These are phyloP conservation scores for Leptinotarsa haldemani DNA, from an alignment of 2,888 invertebrate genomes.

Conservation along the genomic window DNA sequence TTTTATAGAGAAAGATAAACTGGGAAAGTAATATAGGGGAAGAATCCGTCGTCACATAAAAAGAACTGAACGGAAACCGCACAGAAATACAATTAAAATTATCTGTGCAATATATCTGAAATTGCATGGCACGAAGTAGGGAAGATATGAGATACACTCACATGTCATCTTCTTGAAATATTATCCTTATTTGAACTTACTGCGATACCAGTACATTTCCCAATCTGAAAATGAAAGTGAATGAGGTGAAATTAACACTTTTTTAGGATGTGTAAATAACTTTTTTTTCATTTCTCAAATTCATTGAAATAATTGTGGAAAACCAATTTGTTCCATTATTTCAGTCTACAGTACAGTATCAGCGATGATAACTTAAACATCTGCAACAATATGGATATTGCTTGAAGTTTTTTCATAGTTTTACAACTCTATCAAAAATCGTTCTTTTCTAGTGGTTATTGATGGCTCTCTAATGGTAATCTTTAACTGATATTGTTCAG, in stretches of 20 bases:
- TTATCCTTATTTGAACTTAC: conserved; percentile 24
- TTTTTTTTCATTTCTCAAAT: background rate
- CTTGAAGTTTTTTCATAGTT: too few species aligned
- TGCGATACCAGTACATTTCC: conserved; percentile 16
- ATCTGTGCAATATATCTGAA: conserved; percentile 37
- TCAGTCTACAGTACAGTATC: too few species aligned
- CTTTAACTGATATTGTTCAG: too few species aligned
- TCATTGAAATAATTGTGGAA: too few species aligned
- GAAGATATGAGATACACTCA: conserved; percentile 34
- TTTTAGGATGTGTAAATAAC: background rate
- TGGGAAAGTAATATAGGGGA: conserved; percentile 27
- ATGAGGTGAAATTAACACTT: conserved; percentile 6
- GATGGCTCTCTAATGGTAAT: too few species aligned
- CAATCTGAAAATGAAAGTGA: background rate
- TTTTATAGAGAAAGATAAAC: conserved; percentile 27
- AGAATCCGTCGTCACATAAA: conserved; percentile 35
- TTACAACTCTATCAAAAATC: too few species aligned
- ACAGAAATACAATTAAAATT: conserved; percentile 38
- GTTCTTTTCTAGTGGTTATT: too few species aligned
- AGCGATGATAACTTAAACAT: too few species aligned
- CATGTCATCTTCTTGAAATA: conserved; percentile 29
- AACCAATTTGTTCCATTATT: too few species aligned
- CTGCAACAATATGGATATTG: too few species aligned
- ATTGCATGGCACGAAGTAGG: conserved; percentile 30
- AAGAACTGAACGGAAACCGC: conserved; percentile 35